Evolutionary conservation across 2,797 vertebrate species (phyloP).

Genomic region (Pseudotriccus pelzelni): DNA sequence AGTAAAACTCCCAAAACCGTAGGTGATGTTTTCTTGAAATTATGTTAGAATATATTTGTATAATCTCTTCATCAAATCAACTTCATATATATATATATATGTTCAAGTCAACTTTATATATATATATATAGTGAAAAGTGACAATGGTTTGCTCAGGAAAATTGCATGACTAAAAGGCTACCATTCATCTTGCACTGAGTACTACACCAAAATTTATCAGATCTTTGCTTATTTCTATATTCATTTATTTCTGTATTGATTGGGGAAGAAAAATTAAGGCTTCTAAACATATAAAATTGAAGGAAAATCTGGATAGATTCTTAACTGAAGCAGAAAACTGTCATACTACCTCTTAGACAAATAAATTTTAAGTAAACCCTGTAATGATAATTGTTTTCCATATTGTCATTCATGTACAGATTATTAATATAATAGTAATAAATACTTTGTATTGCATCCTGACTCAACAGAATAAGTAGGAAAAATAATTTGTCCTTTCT

Average conservation of each 20-base stretch:
- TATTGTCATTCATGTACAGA: not conserved
- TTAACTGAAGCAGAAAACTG: not conserved
- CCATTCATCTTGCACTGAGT: not conserved
- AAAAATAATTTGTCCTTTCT: not conserved
- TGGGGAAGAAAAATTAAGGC: fast-evolving
- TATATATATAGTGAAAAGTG: not conserved
- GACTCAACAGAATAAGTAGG: not conserved
- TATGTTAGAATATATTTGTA: not conserved
- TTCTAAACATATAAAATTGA: not conserved
- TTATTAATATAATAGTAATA: not conserved
- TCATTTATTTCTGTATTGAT: not conserved
- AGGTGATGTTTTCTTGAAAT: not conserved
- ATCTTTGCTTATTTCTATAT: not conserved
- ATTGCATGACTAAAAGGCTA: not conserved
- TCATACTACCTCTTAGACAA: not conserved
- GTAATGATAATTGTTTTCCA: not conserved
- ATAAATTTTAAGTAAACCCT: not conserved
- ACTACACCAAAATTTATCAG: not conserved
- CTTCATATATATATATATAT: not conserved
- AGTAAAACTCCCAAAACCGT: not conserved
- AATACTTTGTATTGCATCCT: not conserved
- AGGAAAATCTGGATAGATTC: not conserved
- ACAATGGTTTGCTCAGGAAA: not conserved
- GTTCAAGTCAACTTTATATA: not conserved
- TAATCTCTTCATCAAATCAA: not conserved